Conservation (phyloP, 2,113 vertebrate species). For the Noctilio leporinus region DNA sequence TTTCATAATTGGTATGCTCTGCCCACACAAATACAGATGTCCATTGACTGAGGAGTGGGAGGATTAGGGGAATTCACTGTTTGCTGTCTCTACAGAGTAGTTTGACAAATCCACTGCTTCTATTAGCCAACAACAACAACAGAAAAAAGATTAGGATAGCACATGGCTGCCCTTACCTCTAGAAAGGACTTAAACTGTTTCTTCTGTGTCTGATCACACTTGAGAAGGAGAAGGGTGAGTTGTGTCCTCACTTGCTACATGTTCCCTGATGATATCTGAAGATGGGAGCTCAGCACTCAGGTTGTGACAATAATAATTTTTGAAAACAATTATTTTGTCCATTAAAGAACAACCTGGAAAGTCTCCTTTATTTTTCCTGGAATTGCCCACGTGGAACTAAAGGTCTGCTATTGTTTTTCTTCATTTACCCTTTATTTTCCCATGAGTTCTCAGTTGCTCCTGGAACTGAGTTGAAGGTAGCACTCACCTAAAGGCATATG, state of each 20-base stretch:
- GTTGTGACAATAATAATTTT: background rate
- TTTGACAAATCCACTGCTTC: background rate
- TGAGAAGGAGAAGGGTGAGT: rapidly evolving
- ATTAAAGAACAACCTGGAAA: background rate
- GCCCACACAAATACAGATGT: background rate
- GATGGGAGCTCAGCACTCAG: background rate
- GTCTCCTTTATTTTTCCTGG: rapidly evolving
- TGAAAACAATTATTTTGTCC: background rate
- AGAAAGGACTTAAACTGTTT: no score
- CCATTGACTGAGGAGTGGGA: rapidly evolving
- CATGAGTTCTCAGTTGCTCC: background rate
- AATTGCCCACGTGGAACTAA: rapidly evolving
- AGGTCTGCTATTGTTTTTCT: no score
- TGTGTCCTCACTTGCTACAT: background rate
- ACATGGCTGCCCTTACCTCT: rapidly evolving
- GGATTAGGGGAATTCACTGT: rapidly evolving
- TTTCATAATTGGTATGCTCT: background rate
- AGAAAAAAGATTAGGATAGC: background rate
- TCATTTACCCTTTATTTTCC: background rate
- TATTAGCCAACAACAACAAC: no score
- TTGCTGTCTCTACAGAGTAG: background rate
- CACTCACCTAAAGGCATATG: background rate
- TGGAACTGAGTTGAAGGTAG: background rate
- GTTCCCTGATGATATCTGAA: rapidly evolving
- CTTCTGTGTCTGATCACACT: background rate